Evolutionary conservation across 2,797 vertebrate species (phyloP).

Genomic region (Triplophysa yarkandensis): DNA sequence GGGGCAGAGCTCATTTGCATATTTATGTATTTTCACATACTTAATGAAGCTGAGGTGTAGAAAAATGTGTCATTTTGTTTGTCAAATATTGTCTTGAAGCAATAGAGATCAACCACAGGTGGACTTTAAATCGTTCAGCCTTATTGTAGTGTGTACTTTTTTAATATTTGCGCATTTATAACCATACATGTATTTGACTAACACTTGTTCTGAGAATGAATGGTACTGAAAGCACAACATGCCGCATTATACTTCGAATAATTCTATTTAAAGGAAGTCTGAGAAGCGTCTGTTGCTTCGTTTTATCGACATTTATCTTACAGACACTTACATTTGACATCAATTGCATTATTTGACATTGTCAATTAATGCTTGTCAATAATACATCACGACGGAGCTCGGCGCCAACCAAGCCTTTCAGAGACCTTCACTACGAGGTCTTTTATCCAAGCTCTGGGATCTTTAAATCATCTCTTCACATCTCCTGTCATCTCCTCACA

Average conservation of each 20-base stretch:
- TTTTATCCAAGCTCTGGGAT: constrained; percentile 26
- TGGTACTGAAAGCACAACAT: too few species aligned
- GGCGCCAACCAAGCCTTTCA: constrained; percentile 1
- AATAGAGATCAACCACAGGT: too few species aligned
- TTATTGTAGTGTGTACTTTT: too few species aligned
- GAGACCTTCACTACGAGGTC: constrained; percentile 38
- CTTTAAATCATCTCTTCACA: constrained; percentile 44
- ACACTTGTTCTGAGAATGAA: too few species aligned
- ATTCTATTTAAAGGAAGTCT: background rate
- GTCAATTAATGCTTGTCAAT: background rate
- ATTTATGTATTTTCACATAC: too few species aligned
- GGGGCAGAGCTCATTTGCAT: too few species aligned
- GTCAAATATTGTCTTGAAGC: too few species aligned
- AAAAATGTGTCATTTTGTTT: too few species aligned
- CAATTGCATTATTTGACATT: background rate
- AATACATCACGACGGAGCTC: background rate
- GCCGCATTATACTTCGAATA: background rate
- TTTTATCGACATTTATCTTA: background rate
- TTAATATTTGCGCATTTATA: too few species aligned
- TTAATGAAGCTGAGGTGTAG: too few species aligned
- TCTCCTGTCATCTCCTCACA: constrained; percentile 35
- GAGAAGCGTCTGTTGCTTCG: background rate
- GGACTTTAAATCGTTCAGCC: too few species aligned
- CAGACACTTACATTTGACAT: background rate
- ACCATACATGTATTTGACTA: too few species aligned